Percentiles rank a stretch among this genome's conserved stretches.
phyloP scores from a whole-genome alignment of 1,140 invertebrate genomes.

The Aphis craccivora region DNA sequence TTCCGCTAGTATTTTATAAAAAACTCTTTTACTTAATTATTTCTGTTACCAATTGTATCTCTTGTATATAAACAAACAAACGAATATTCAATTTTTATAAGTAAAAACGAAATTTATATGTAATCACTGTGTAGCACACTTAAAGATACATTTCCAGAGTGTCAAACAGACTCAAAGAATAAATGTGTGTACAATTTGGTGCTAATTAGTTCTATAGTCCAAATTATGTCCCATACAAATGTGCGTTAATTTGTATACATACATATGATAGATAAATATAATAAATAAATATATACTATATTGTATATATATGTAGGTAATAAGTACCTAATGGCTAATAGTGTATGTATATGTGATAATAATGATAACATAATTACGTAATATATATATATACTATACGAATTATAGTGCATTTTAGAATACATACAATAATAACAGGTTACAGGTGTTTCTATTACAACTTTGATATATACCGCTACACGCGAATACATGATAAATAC shows the following conservation, averaged over 20 bases:
- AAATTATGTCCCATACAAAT: not conserved
- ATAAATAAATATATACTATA: too few relatives aligned
- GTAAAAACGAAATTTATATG: too few relatives aligned
- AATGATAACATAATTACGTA: not conserved
- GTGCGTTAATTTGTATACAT: not conserved
- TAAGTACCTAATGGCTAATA: not conserved
- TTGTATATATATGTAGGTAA: not conserved
- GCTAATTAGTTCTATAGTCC: not conserved
- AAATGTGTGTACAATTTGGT: not conserved
- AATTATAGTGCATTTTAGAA: conserved; percentile 6
- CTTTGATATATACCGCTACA: conserved; percentile 16
- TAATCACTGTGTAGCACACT: too few relatives aligned
- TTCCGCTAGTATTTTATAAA: too few relatives aligned
- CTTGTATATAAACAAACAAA: too few relatives aligned
- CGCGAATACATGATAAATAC: not conserved
- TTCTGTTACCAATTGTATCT: not conserved
- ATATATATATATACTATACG: not conserved
- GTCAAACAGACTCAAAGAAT: not conserved
- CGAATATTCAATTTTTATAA: too few relatives aligned
- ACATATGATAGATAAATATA: too few relatives aligned
- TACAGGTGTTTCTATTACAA: not conserved
- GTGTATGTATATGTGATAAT: not conserved
- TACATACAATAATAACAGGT: not conserved
- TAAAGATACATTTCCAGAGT: too few relatives aligned
- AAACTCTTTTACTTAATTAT: not conserved